Evolutionary conservation across 2,888 invertebrate genomes (phyloP), one percentile per base, ranked within the genome.

Genomic region (Cacoxenus indagator): DNA sequence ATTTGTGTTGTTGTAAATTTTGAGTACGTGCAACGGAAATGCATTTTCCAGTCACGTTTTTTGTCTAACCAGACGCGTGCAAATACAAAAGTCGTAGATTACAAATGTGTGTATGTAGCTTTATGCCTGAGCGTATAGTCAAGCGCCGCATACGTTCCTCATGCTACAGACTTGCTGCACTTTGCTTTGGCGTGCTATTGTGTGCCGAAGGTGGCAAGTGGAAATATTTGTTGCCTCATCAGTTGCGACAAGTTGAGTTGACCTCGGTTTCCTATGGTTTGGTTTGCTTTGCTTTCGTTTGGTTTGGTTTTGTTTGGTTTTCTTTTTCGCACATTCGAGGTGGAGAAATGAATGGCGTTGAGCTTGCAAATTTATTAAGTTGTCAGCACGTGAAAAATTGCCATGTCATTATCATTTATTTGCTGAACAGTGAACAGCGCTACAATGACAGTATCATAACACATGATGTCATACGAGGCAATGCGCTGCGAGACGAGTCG

Each of bases 41-140:
- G 83, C 79, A 81, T 77, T 82, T 82, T 71, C 83, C 81, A 80
- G 79, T 82, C 79, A 80, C 79, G 79, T 80, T 65, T 54, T 66
- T 57, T 61, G 27, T 62, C 17, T 57, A 57, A 61, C 72, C 74
- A 74, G 68, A 70, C 66, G 71, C 65, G 67, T 65, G 69, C 61
- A 45, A 43, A 62, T 43, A 24, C 48, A 22, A 14, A 1, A 1
- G 37, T 5, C 14, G 37, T 5, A 37, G 37, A 1, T 8, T n/a
- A n/a, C n/a, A n/a, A n/a, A n/a, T n/a, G n/a, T n/a, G n/a, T n/a
- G n/a, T n/a, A n/a, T n/a, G n/a, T n/a, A n/a, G n/a, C n/a, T n/a
- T n/a, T n/a, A n/a, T n/a, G n/a, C n/a, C n/a, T n/a, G n/a, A n/a
- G n/a, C n/a, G n/a, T n/a, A n/a, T n/a, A n/a, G n/a, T n/a, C n/a